A percentile compares a stretch with the other conserved stretches of the same genome.
phyloP scores from a whole-genome alignment of 2,113 vertebrate species.

The Carassius carassius region DNA sequence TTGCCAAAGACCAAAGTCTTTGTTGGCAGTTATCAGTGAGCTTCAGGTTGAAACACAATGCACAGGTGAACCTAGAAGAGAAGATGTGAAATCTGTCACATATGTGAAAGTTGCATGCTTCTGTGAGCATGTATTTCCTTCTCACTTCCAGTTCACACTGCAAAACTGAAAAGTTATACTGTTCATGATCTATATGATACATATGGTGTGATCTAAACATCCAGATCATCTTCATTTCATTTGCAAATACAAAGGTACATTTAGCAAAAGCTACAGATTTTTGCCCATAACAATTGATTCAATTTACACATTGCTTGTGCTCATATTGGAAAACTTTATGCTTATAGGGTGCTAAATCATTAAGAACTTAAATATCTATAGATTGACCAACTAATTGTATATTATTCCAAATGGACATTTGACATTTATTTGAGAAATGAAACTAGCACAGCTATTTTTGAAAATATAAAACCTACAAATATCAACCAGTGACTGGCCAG shows the following conservation, averaged over 20 bases:
- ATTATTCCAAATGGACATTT: background rate
- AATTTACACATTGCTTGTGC: background rate
- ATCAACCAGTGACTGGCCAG: background rate
- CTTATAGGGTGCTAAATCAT: background rate
- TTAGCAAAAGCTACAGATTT: background rate
- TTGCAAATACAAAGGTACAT: background rate
- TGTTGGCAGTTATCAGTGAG: background rate
- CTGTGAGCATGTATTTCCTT: background rate
- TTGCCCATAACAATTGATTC: background rate
- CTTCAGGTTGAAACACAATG: slow-evolving; percentile 11
- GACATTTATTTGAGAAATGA: background rate
- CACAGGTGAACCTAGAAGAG: background rate
- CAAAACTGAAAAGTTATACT: background rate
- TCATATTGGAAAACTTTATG: background rate
- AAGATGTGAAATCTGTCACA: slow-evolving; percentile 22
- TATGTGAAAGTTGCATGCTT: background rate
- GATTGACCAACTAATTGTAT: background rate
- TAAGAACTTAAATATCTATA: background rate
- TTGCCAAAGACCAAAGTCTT: no score
- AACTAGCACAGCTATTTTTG: background rate
- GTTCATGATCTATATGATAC: background rate
- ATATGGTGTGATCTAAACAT: background rate
- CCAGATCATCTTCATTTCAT: background rate
- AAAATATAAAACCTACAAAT: background rate
- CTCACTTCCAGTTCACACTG: background rate